Evolutionary conservation across 2,797 vertebrate genomes (phyloP).

Genomic region (Lemur catta): DNA sequence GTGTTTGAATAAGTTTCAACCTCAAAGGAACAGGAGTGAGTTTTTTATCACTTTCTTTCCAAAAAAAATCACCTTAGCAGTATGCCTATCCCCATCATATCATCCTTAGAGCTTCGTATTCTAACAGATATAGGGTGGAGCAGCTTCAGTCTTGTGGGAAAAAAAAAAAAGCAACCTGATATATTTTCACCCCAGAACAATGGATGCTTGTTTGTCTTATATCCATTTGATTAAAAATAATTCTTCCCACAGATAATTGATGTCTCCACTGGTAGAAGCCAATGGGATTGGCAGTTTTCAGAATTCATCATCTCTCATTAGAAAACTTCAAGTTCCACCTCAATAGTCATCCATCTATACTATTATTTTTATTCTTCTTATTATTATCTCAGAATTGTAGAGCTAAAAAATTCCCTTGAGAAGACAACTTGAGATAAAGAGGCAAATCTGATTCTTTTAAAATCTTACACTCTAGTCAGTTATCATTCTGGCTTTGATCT

Average conservation of each 20-base stretch:
- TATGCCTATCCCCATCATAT: not conserved
- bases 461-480: not conserved
- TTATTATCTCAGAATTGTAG: slow-evolving; percentile 48
- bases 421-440: slow-evolving; percentile 41
- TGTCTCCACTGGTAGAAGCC: not conserved
- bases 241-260: slow-evolving; percentile 36
- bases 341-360: not conserved
- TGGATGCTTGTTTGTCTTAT: not conserved
- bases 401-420: slow-evolving; percentile 17
- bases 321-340: slow-evolving; percentile 48
- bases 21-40: not conserved
- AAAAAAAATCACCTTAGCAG: not conserved
- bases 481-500: slow-evolving; percentile 1
- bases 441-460: slow-evolving; percentile 20
- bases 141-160: not conserved
- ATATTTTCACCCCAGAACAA: not conserved
- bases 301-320: slow-evolving; percentile 50
- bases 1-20: not conserved
- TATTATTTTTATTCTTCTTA: slow-evolving; percentile 52
- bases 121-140: not conserved
- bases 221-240: slow-evolving; percentile 9
- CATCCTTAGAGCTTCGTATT: not conserved
- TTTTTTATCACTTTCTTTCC: not conserved
- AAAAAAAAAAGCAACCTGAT: not conserved
- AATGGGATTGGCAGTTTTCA: not conserved